Base-by-base conservation (phyloP, 2,797 vertebrate species). In the Argyrosomus regius region DNA sequence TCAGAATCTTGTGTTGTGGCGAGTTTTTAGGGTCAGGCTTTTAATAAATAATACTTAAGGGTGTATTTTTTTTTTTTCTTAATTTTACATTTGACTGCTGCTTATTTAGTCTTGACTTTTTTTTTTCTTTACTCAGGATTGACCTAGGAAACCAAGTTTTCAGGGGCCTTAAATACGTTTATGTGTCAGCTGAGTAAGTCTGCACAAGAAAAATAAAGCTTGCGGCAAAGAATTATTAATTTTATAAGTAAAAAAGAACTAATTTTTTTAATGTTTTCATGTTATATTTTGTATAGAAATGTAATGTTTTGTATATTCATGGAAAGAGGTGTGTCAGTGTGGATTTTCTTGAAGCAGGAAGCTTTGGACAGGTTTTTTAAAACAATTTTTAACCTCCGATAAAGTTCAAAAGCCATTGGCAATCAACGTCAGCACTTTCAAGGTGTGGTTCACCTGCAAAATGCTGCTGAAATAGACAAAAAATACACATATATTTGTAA, bases 101-200 rank as follows among this genome's bases (percentile, higher is more conserved):
- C 20, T 64, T 45, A 39, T 28, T 59, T 73, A 58, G 43, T 43
- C 50, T 56, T 46, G 14, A 24, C 7, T n/a, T 39, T 50, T 56
- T 12, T 26, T 59, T 69, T 5, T 39, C 35, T 39, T 69, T 66
- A 58, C 61, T 77, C 66, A 71, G 61, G 28, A 54, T 75, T 75
- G 22, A 28, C 18, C 14, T 49, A 17, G n/a, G 39, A 31, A 48
- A 43, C 17, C 20, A 43, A 26, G 16, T 66, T 75, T 52, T 57
- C 3, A 68, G 28, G 28, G 2, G 41, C 14, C 54, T 78, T 58
- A 64, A 62, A 69, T 54, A 18, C 0, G 6, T 39, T 39, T 39
- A 39, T 69, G 52, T 52, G 22, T 71, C 60, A 28, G 28, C 46
- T 72, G 6, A 59, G 16, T 35, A 45, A 16, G 18, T 80, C 39